Evolutionary conservation across 2,888 invertebrate species (phyloP).

Genomic region (Eugnorisma glareosa): DNA sequence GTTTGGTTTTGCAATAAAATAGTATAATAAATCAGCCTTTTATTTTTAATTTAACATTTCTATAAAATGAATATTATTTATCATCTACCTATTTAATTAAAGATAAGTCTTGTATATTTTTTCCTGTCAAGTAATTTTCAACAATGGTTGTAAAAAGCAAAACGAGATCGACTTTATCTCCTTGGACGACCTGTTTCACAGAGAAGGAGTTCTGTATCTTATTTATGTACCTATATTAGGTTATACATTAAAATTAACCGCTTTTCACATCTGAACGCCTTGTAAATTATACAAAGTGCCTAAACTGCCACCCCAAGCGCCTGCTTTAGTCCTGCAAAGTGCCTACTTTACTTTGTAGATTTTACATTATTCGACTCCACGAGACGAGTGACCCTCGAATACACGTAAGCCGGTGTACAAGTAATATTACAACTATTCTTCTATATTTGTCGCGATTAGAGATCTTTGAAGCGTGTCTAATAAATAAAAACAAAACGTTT

Average conservation of each 20-base stretch:
- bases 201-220: too few species aligned
- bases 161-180: too few species aligned
- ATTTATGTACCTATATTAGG: too few species aligned
- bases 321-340: background rate
- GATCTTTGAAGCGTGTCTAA: conserved; percentile 58
- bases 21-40: background rate
- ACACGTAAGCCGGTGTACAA: background rate
- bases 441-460: conserved; percentile 30
- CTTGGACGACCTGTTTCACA: too few species aligned
- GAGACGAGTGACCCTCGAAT: background rate
- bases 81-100: background rate
- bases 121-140: too few species aligned
- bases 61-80: background rate
- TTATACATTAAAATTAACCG: too few species aligned
- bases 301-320: too few species aligned
- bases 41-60: background rate
- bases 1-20: too few species aligned
- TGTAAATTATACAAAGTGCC: too few species aligned
- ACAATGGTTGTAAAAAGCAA: too few species aligned
- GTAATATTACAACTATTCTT: background rate
- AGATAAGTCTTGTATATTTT: background rate
- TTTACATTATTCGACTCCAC: background rate
- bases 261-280: too few species aligned
- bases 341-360: background rate
- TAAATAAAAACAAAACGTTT: conserved; percentile 64